Base-by-base conservation (phyloP, 23 tunicate species). In the Pegea sp. region DNA sequence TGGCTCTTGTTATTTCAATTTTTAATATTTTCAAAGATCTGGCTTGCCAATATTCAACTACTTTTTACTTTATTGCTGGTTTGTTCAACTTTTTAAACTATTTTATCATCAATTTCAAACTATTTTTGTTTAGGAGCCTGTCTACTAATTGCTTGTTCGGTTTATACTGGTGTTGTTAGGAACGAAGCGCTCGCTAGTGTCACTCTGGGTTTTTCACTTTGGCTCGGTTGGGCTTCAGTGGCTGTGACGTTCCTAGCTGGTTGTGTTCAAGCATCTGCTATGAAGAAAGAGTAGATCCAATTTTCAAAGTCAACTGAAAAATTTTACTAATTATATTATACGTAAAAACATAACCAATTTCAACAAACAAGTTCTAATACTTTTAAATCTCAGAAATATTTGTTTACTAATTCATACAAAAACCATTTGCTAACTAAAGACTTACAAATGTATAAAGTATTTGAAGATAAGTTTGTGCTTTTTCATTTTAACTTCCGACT, bases 151-250 rank as follows among this genome's bases (percentile, higher is more conserved):
- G 46, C 13, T 16, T 16, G 13, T 16, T 11, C 46, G 11, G 46
- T 38, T 11, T 38, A 38, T 16, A 38, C 46, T 8, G 46, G 46
- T 38, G 16, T 38, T 16, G 46, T 38, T 16, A 38, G 46, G 16
- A 38, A 16, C 16, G 46, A 38, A 38, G 16, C 11, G 11, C 13
- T 8, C 16, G 16, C 46, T 8, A 11, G 16, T 11, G 16, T 38
- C 11, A 16, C 11, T 16, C 16, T 38, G 11, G 46, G 46, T 38
- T 38, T 38, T 38, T 38, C 46, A 38, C 11, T 38, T 8, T 38
- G 46, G 46, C 46, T 38, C 16, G 46, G 13, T 38, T 38, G 46
- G 46, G 46, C 46, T 38, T 38, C 46, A 38, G 46, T 38, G 16
- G 46, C 46, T 38, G 16, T 38, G 11, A 8, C 46, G 16, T 38